Percentiles rank a stretch among this genome's conserved stretches.
These are phyloP conservation scores for Numenius arquata DNA, from an alignment of 2,113 vertebrate genomes.

Conservation along the genomic window DNA sequence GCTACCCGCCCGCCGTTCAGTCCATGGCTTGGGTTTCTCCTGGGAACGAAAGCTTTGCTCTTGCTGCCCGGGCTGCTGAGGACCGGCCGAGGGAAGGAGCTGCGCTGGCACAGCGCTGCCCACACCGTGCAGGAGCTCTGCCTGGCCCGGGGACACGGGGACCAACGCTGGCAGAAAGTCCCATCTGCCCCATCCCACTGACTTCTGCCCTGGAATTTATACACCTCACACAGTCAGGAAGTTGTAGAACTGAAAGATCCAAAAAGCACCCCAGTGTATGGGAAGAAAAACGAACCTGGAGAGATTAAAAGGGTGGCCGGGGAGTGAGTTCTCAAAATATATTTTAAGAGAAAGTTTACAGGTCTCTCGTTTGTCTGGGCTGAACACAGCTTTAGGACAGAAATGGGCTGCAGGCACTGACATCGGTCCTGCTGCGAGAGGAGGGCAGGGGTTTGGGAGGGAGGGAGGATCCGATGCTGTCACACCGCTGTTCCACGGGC, in stretches of 20 bases:
- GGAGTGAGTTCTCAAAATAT: not conserved
- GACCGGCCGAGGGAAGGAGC: not conserved
- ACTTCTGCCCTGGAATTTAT: conserved; percentile 16
- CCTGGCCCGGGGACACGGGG: conserved; percentile 2
- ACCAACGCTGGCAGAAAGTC: not conserved
- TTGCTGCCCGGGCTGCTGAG: not conserved
- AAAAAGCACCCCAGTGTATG: not conserved
- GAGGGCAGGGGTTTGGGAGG: not conserved
- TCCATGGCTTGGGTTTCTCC: not conserved
- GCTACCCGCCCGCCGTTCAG: not conserved
- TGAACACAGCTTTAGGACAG: not conserved
- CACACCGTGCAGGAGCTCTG: not conserved
- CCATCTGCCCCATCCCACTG: not conserved
- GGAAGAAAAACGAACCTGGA: not conserved
- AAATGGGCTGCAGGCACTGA: not conserved
- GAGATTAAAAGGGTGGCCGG: not conserved
- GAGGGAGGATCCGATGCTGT: not conserved
- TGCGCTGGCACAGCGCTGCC: not conserved
- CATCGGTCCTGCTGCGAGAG: not conserved
- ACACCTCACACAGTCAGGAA: not conserved
- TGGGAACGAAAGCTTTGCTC: not conserved
- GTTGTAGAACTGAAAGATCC: not conserved
- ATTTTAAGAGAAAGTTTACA: not conserved
- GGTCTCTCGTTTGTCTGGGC: rapidly evolving
- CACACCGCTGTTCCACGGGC: not conserved